Conservation (phyloP, 2,797 vertebrate species). For the Channallabes apus region DNA sequence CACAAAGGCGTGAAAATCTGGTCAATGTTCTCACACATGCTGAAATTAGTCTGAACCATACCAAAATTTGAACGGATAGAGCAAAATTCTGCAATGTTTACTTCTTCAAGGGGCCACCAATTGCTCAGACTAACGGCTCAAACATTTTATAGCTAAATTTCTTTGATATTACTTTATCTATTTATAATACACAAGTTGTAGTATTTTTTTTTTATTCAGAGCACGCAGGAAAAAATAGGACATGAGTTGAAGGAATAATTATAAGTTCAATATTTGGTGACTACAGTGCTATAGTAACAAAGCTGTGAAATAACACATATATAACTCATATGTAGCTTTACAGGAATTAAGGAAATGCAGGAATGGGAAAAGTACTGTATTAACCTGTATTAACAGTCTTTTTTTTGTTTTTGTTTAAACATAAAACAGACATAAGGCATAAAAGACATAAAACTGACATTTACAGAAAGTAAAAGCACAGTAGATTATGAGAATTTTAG, state of each 20-base stretch:
- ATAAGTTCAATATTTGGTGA: neutral
- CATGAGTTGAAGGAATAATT: neutral
- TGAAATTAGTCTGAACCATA: neutral
- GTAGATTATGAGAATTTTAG: too few relatives aligned
- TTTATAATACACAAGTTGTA: neutral
- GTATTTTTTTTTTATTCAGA: neutral
- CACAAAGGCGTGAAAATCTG: slow-evolving; percentile 8
- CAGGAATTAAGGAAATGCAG: neutral
- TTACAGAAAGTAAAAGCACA: too few relatives aligned
- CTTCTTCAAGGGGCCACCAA: too few relatives aligned
- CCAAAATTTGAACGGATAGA: neutral
- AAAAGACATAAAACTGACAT: too few relatives aligned
- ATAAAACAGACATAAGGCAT: too few relatives aligned
- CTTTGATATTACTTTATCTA: too few relatives aligned
- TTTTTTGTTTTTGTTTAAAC: too few relatives aligned
- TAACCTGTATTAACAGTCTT: neutral
- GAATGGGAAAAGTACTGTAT: neutral
- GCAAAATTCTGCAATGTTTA: neutral
- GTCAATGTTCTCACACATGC: slow-evolving; percentile 11
- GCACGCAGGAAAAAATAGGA: neutral
- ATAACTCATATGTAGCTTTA: neutral
- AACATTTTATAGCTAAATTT: neutral
- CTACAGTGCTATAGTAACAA: neutral
- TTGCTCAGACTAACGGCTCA: too few relatives aligned
- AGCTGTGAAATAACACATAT: neutral